Evolutionary conservation across 1,140 invertebrate species (phyloP), one percentile per base, ranked within the genome.

Genomic region (Tribolium madens): DNA sequence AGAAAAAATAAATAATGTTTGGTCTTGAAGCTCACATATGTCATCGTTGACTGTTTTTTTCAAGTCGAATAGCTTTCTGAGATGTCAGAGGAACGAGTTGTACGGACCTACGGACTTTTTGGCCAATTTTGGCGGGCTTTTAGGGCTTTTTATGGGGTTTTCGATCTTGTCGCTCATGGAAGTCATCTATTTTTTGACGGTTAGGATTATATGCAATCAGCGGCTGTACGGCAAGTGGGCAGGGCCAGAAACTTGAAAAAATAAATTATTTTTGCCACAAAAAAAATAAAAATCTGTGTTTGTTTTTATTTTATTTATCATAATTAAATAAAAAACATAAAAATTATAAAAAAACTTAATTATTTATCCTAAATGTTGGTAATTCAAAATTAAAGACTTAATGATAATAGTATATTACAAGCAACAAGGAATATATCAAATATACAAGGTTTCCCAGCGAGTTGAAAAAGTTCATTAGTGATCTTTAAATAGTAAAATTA

Each of bases 131-230:
- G 91, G 91, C 3, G 91, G 91, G 68, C 85, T 92, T 12, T 87
- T 91, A 1, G 91, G 91, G 1, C 86, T 92, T 1, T 91, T 91
- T 77, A 89, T 91, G 85, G 91, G 91, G 7, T 91, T 92, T 82
- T 90, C 89, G 2, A 85, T 88, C 26, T 78, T 91, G 4, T 89
- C 88, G 53, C 84, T 90, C 13, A 85, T 89, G 26, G 89, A 90
- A 81, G 84, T 90, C 9, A 79, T 90, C 15, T 90, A 90, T 76
- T 90, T 88, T 80, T 86, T 88, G 14, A 87, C 88, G 0, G 82
- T 89, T 6, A 84, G 88, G 74, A 82, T 88, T 14, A 83, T 85
- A 15, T 86, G 85, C 18, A 87, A 88, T 80, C 60, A 86, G 36
- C 81, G 79, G 73, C 60, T 80, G 12, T 81, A 82, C 60, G 83